Evolutionary conservation across 92 coral and sea anemone genomes (phyloP).

Genomic region (Paragorgia papillata): DNA sequence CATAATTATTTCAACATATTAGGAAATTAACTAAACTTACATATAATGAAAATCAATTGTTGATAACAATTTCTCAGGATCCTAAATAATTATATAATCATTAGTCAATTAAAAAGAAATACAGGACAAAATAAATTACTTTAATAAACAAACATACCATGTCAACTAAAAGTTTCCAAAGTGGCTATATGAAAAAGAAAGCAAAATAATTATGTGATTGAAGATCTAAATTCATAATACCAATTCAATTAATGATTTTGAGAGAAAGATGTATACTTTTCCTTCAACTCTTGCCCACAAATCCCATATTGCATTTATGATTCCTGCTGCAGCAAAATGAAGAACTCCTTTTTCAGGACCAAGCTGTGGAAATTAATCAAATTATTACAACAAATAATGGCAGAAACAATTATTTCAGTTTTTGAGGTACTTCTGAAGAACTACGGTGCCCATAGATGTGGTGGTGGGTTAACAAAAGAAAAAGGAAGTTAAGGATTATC

Average conservation of each 20-base stretch:
- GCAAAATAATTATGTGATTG: background rate
- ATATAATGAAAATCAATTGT: slow-evolving; percentile 88
- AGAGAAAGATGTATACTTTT: slow-evolving; percentile 55
- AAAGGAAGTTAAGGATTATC: too few relatives aligned
- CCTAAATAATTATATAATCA: slow-evolving; percentile 47
- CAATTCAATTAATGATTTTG: too few relatives aligned
- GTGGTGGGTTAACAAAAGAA: too few relatives aligned
- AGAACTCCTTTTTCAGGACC: slow-evolving; percentile 96
- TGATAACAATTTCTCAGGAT: slow-evolving; percentile 90
- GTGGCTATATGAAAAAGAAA: slow-evolving; percentile 69
- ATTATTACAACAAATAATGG: too few relatives aligned
- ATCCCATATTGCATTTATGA: slow-evolving; percentile 95
- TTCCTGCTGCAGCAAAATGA: slow-evolving; percentile 91
- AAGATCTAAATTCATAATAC: background rate
- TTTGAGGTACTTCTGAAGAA: too few relatives aligned
- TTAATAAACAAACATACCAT: slow-evolving; percentile 68
- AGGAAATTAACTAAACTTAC: too few relatives aligned
- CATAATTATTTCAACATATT: too few relatives aligned
- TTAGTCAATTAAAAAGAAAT: background rate
- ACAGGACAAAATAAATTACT: background rate
- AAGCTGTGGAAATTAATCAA: slow-evolving; percentile 58
- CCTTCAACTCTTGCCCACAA: slow-evolving; percentile 94
- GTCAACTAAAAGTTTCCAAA: slow-evolving; percentile 94
- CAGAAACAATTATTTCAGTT: too few relatives aligned
- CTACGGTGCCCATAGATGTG: too few relatives aligned